These are phyloP conservation scores for Desmodus rotundus DNA, from an alignment of 2,113 vertebrate species.

Conservation along the genomic window DNA sequence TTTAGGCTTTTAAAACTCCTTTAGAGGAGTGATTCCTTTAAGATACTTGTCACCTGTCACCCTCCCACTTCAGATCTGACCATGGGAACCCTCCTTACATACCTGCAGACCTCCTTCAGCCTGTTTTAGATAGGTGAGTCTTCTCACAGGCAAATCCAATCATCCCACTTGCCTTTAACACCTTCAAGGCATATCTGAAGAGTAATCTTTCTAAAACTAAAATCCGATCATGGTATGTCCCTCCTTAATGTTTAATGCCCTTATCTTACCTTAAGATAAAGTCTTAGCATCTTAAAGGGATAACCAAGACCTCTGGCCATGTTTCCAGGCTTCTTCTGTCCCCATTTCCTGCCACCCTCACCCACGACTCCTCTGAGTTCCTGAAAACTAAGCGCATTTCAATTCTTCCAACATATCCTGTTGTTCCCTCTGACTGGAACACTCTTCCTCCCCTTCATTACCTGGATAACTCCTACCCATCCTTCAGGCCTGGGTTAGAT, in stretches of 20 bases:
- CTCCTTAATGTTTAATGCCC: not conserved
- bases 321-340: not conserved
- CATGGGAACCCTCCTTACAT: not conserved
- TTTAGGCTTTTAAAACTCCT: not conserved
- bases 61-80: not conserved
- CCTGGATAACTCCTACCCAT: not conserved
- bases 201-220: not conserved
- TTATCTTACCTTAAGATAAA: conserved; percentile 23
- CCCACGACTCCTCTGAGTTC: not conserved
- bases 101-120: not conserved
- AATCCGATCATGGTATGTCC: not conserved
- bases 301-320: not conserved
- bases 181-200: not conserved
- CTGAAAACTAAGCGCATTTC: not conserved
- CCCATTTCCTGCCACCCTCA: not conserved
- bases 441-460: not conserved
- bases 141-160: not conserved
- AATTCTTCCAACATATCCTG: not conserved
- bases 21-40: not conserved
- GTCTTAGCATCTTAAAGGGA: not conserved
- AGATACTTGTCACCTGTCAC: not conserved
- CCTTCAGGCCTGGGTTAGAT: not conserved
- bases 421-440: not conserved
- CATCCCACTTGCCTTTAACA: not conserved
- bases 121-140: not conserved